These are phyloP conservation scores for Drosophila atroscutellata DNA, from an alignment of 2,888 invertebrate species.

Conservation along the genomic window DNA sequence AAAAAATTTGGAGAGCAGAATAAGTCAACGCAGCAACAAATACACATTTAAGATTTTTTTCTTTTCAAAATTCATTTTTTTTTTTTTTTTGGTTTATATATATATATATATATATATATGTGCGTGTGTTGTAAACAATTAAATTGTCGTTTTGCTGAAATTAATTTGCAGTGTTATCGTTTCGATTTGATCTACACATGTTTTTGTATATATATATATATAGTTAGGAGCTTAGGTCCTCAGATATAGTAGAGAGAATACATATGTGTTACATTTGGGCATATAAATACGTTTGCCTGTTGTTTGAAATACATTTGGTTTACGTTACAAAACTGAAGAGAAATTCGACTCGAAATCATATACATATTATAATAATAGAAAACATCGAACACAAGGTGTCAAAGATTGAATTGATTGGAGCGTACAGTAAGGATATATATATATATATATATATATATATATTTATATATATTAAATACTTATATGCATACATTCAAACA, in stretches of 20 bases:
- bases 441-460: slow-evolving; percentile 12
- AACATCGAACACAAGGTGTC: slow-evolving; percentile 29
- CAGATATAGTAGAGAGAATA: slow-evolving; percentile 35
- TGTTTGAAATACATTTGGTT: slow-evolving; percentile 39
- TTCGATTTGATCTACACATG: slow-evolving; percentile 47
- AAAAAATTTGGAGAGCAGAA: slow-evolving; percentile 7
- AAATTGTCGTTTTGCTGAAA: slow-evolving; percentile 57
- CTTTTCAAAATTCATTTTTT: background rate
- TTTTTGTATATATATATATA: slow-evolving; percentile 33
- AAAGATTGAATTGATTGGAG: slow-evolving; percentile 30
- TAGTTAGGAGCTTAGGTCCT: slow-evolving; percentile 30
- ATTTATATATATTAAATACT: slow-evolving; percentile 13
- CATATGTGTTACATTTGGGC: slow-evolving; percentile 28
- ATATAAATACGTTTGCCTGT: slow-evolving; percentile 25
- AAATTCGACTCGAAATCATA: slow-evolving; percentile 36
- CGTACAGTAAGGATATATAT: slow-evolving; percentile 19
- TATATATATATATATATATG: slow-evolving; percentile 21
- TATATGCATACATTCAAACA: slow-evolving; percentile 15
- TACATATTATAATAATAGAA: slow-evolving; percentile 17
- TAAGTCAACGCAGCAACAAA: slow-evolving; percentile 11
- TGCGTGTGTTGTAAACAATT: slow-evolving; percentile 65
- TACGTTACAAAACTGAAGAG: slow-evolving; percentile 24
- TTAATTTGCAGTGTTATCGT: slow-evolving; percentile 34
- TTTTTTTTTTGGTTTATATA: slow-evolving; percentile 1
- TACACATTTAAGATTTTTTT: slow-evolving; percentile 22